Evolutionary conservation across 2,797 vertebrate species (phyloP), one percentile per base, ranked within the genome.

Genomic region (Luscinia luscinia): DNA sequence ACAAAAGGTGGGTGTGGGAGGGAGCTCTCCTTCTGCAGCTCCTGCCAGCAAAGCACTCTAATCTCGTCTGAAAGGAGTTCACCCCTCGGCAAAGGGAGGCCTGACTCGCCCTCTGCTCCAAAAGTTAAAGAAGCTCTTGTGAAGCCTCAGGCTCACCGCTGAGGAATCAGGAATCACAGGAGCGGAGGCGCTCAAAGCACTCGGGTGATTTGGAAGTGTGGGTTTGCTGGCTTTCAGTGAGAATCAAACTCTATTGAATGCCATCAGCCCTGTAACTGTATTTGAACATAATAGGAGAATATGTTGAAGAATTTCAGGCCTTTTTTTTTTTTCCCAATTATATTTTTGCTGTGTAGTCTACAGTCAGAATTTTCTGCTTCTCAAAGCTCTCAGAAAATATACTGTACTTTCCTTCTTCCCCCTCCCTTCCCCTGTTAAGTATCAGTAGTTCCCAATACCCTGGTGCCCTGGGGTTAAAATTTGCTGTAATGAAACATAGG

Each of bases 401-500:
- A 21, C 2, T 55, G 9, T 23, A 4, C 5, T 76, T 48, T 76
- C 34, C n/a, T 70, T 91, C 51, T 6, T 22, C 11, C 10, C 40
- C 67, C 19, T 79, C 7, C 14, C 13, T 36, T 88, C 28, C 16
- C 12, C 24, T 68, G 2, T 40, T 55, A 69, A 83, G 32, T 58
- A 40, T 41, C 52, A 89, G 70, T 80, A 52, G 36, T 41, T 67
- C 30, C 68, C 46, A 67, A 27, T 59, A 94, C 13, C 11, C 26
- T 19, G 41, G 43, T 58, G 55, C 38, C n/a, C 51, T 32, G 27
- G 22, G 41, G n/a, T 95, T 95, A 96, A 90, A 74, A 69, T 89
- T 73, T 87, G 27, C 76, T 96, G 13, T 64, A 48, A 32, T 84
- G n/a, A 61, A 72, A 84, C 48, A 26, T 4, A 48, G 75, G 8